These are phyloP conservation scores for Lycia hirtaria DNA, from an alignment of 2,888 invertebrate species.

Conservation along the genomic window DNA sequence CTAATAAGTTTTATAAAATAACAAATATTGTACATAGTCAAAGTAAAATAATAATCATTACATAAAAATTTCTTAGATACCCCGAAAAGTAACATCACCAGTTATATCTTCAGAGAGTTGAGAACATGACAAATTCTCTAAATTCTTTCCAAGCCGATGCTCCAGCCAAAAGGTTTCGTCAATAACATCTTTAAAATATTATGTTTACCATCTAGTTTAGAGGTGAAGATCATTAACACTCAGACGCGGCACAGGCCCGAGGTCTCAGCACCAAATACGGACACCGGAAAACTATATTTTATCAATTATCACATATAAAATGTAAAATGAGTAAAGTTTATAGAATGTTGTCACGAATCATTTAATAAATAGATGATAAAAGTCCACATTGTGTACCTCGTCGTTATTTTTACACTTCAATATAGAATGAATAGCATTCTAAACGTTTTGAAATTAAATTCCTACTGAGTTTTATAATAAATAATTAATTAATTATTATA, in stretches of 20 bases:
- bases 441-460: neutral
- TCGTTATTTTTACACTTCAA: neutral
- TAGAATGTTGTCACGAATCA: neutral
- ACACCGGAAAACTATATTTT: conserved; percentile 14
- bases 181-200: neutral
- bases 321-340: neutral
- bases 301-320: conserved; percentile 2
- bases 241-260: conserved; percentile 3
- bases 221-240: conserved; percentile 7
- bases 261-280: conserved; percentile 12
- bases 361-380: neutral
- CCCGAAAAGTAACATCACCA: neutral
- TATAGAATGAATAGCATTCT: too few species aligned
- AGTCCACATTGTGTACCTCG: neutral
- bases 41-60: too few species aligned
- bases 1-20: too few species aligned
- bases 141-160: neutral
- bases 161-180: neutral
- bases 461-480: neutral
- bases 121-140: neutral
- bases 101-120: neutral
- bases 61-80: too few species aligned
- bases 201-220: conserved; percentile 1
- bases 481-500: too few species aligned
- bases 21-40: too few species aligned